Base-by-base conservation (phyloP, 1,140 invertebrate species). In the Eciton burchellii region DNA sequence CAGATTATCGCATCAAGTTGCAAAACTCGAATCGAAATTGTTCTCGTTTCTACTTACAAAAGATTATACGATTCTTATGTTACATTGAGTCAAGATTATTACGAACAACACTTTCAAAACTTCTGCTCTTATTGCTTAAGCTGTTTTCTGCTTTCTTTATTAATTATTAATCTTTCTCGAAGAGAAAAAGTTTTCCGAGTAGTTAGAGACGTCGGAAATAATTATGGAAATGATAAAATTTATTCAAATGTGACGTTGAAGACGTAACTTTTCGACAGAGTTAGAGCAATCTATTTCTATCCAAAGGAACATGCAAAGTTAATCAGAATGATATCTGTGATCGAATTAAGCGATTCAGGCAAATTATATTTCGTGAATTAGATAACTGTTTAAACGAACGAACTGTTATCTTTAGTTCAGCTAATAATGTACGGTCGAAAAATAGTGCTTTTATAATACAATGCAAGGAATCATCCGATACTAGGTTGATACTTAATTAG, bases 401-500 rank as follows among this genome's bases (percentile, higher is more conserved):
- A 35, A 12, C 14, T 59, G 0, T 1, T 35, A 52, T 52, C 14
- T 68, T 52, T n/a, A 47, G 12, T 21, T 70, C 1, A 5, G 52
- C 26, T 19, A 5, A 54, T 4, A 3, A 43, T 12, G 43, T 14
- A 45, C 11, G n/a, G 35, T 35, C 3, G 0, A 56, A 41, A 8
- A 35, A 49, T 54, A 21, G 43, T 62, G 19, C 41, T 35, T 52
- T 45, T 49, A 12, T 52, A 14, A 76, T 54, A n/a, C n/a, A 12
- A 52, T 29, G 21, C 16, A 54, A 72, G 11, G 0, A 59, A 19
- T 63, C 21, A 63, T 74, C 62, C 16, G 35, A 35, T n/a, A n/a
- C n/a, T n/a, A n/a, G n/a, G 47, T 52, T n/a, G 12, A n/a, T 9
- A 16, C 63, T 65, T 45, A 84, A 29, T 88, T 88, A 88, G 76